Base-by-base conservation (phyloP, 2,113 vertebrate species). In the Pheucticus melanocephalus region DNA sequence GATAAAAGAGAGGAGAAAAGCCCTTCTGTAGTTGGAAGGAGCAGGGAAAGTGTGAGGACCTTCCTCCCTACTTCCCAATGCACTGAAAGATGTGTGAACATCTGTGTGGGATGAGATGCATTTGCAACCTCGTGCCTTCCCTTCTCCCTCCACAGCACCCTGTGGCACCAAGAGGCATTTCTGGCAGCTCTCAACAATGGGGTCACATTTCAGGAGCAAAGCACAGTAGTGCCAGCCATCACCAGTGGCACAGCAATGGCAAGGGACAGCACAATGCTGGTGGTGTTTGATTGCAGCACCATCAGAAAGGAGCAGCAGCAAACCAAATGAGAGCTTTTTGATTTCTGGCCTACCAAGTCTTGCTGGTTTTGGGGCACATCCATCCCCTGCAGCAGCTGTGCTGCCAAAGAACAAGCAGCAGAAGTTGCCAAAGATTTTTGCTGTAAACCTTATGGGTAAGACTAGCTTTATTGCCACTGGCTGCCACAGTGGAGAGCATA, bases 251-350 rank as follows among this genome's bases (percentile, higher is more conserved):
- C 70, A 72, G 66, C 61, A 33, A 51, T 4, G 11, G n/a, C 59
- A 81, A 80, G 30, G 56, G 42, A n/a, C 3, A 5, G 71, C 0
- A 0, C 4, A 12, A 3, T 5, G 25, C 86, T 33, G 23, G 12
- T 45, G 40, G 28, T 5, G 16, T 42, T 24, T 13, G 35, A 71
- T 4, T 50, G 30, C 63, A 80, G 40, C 57, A 72, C 18, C 24
- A 20, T 11, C 14, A 11, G 33, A 81, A 93, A 71, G 22, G 22
- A 86, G 23, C 12, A 54, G 60, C 35, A 68, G 44, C 35, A 76
- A 83, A 10, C 1, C 0, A 37, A 81, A 56, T 9, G 8, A 51
- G 5, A 78, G 40, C 12, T 47, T 87, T 69, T 33, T 61, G 8
- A 68, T 69, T 85, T 69, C 56, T 81, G 15, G 31, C 44, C 78